These are phyloP conservation scores for Leguminivora glycinivorella DNA, from an alignment of 1,140 invertebrate species.

Conservation along the genomic window DNA sequence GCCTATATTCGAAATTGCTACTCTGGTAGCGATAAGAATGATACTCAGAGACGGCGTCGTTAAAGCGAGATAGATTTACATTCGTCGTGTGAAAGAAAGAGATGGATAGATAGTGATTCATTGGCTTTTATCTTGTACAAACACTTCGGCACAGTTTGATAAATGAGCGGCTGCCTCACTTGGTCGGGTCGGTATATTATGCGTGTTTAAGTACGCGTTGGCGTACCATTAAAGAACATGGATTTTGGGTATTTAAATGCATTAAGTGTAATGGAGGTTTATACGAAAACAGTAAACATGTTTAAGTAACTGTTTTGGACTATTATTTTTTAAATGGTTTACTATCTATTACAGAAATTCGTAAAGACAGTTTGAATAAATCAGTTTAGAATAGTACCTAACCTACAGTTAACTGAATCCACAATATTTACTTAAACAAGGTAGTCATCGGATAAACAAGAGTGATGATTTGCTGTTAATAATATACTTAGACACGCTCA, in stretches of 20 bases:
- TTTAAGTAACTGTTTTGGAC: neutral
- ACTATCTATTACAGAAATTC: neutral
- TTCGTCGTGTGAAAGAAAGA: neutral
- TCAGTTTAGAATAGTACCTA: too few relatives aligned
- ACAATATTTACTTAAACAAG: too few relatives aligned
- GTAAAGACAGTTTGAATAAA: too few relatives aligned
- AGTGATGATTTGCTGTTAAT: too few relatives aligned
- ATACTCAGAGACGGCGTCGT: neutral
- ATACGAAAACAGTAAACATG: neutral
- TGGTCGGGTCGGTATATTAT: conserved; percentile 25
- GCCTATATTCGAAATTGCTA: neutral
- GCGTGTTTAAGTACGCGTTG: neutral
- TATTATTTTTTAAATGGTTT: neutral
- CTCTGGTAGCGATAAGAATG: neutral
- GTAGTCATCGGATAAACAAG: too few relatives aligned
- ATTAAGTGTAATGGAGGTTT: neutral
- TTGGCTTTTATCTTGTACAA: conserved; percentile 28
- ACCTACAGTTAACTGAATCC: too few relatives aligned
- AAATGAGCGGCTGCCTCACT: conserved; percentile 20
- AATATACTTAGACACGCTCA: too few relatives aligned
- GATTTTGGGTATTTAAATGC: neutral
- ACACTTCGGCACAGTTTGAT: conserved; percentile 21
- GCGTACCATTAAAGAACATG: conserved; percentile 10
- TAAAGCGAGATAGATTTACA: neutral
- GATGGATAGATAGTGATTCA: conserved; percentile 1